Conservation (phyloP, 2,797 vertebrate genomes). For the Catharus ustulatus region DNA sequence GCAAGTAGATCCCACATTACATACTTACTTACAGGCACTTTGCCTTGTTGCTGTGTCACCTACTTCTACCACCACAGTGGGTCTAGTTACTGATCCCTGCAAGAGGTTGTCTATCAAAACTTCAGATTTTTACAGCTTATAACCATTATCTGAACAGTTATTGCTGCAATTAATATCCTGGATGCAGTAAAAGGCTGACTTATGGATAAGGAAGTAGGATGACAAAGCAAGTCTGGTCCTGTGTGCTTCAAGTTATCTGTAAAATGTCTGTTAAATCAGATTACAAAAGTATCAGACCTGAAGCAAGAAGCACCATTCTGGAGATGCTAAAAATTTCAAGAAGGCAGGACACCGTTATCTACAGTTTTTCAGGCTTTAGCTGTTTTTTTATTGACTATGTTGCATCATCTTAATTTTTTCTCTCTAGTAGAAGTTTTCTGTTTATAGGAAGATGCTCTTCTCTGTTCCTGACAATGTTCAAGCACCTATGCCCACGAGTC, state of each 20-base stretch:
- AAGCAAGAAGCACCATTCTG: not conserved
- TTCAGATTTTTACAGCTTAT: not conserved
- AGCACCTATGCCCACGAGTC: not conserved
- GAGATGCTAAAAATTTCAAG: not conserved
- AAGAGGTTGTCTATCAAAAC: not conserved
- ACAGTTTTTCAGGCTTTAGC: not conserved
- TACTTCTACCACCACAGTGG: not conserved
- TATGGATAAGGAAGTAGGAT: not conserved
- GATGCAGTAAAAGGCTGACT: not conserved
- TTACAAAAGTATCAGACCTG: not conserved
- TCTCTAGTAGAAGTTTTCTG: not conserved
- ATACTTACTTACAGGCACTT: not conserved
- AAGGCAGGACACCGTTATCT: not conserved
- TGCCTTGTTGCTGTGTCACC: not conserved
- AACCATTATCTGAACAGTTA: not conserved
- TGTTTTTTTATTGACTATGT: not conserved
- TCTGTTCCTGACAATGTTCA: not conserved
- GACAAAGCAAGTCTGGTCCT: not conserved
- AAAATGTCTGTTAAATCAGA: not conserved
- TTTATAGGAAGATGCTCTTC: not conserved
- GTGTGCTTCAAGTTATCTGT: not conserved
- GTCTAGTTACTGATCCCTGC: not conserved
- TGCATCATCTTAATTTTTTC: not conserved
- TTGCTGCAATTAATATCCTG: not conserved
- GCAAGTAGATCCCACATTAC: fast-evolving